Conservation (phyloP, 1,140 invertebrate genomes). For the Philotrypesis tridentata region DNA sequence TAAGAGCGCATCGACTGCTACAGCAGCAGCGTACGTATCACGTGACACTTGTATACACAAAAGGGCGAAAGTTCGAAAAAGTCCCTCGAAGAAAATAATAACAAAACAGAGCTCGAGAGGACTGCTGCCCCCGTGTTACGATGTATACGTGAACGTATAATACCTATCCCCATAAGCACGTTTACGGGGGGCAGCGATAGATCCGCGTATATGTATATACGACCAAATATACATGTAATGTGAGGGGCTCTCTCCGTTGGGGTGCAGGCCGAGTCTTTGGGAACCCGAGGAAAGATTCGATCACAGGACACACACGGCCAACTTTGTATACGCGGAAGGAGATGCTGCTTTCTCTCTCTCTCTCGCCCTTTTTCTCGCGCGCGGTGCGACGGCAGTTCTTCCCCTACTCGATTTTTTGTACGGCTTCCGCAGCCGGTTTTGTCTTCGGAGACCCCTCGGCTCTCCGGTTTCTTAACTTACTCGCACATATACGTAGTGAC, state of each 20-base stretch:
- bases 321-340: neutral
- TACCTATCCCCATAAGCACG: neutral
- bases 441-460: neutral
- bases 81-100: slow-evolving; percentile 26
- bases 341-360: slow-evolving; percentile 11
- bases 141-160: too few relatives aligned
- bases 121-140: neutral
- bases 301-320: slow-evolving; percentile 58
- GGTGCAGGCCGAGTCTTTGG: slow-evolving; percentile 69
- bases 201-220: neutral
- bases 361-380: slow-evolving; percentile 3
- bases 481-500: slow-evolving; percentile 6
- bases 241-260: slow-evolving; percentile 47
- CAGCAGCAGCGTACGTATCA: neutral
- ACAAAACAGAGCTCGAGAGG: neutral
- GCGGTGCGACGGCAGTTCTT: neutral
- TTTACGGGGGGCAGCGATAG: neutral
- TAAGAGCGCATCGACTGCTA: neutral
- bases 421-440: neutral
- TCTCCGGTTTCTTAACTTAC: slow-evolving; percentile 15
- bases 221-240: slow-evolving; percentile 26
- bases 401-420: neutral
- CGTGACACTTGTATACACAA: neutral
- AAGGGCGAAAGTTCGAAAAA: neutral
- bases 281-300: slow-evolving; percentile 71